Conservation (phyloP, 2,797 vertebrate genomes). For the Crenichthys baileyi region DNA sequence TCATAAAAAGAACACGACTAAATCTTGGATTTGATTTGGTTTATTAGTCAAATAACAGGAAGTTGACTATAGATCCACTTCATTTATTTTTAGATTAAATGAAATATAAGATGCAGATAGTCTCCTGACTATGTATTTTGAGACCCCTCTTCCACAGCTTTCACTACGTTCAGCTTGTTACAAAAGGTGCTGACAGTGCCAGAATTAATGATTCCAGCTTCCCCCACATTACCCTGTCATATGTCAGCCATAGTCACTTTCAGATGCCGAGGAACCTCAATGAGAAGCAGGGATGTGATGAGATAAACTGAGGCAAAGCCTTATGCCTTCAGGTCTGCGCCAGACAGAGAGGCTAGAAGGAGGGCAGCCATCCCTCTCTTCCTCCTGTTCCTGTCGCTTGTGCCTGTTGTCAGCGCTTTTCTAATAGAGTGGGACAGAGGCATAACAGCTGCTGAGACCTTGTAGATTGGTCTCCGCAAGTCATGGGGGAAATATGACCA, state of each 20-base stretch:
- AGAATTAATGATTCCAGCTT: slow-evolving; percentile 58
- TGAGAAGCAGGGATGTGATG: slow-evolving; percentile 52
- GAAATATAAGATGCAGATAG: neutral
- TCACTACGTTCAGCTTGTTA: slow-evolving; percentile 33
- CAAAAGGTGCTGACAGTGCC: slow-evolving; percentile 57
- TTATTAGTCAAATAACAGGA: neutral
- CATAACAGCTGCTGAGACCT: slow-evolving; percentile 36
- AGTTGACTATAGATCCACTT: neutral
- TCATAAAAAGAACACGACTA: neutral
- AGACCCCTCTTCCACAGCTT: slow-evolving; percentile 27
- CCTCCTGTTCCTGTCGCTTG: slow-evolving; percentile 40
- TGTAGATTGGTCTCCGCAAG: slow-evolving; percentile 26
- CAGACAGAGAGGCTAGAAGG: slow-evolving; percentile 32
- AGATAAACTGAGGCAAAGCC: slow-evolving; percentile 50
- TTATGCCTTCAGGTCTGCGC: slow-evolving; percentile 38
- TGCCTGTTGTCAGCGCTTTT: slow-evolving; percentile 37
- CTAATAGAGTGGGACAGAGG: slow-evolving; percentile 54
- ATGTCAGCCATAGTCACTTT: slow-evolving; percentile 63
- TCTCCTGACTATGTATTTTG: neutral
- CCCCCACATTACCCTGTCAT: slow-evolving; percentile 56
- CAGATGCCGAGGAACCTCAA: slow-evolving; percentile 32
- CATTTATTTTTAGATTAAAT: neutral
- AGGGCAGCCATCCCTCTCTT: slow-evolving; percentile 31
- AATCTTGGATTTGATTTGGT: neutral
- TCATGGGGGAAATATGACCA: slow-evolving; percentile 21